Percentiles rank a stretch among this genome's conserved stretches.
These are phyloP conservation scores for Bergia sp. DNA, from an alignment of 92 coral and sea anemone species.

Conservation along the genomic window DNA sequence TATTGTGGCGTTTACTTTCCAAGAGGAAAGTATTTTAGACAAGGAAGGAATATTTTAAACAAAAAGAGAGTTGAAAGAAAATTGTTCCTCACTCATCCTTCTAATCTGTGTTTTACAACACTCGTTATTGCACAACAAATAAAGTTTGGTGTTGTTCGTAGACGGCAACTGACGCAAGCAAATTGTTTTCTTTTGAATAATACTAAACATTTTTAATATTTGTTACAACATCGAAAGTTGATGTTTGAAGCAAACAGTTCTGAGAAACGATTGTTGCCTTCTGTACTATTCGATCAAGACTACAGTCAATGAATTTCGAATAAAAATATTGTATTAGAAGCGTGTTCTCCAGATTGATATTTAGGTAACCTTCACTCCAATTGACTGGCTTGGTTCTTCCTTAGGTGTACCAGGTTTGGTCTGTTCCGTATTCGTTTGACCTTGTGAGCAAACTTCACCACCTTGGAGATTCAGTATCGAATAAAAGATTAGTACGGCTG, in stretches of 20 bases:
- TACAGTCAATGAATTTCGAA: neutral
- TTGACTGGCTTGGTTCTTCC: neutral
- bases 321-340: neutral
- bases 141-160: too few relatives aligned
- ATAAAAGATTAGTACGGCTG: neutral
- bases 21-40: too few relatives aligned
- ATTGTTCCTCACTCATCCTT: too few relatives aligned
- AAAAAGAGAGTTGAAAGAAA: too few relatives aligned
- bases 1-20: neutral
- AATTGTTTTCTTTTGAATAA: too few relatives aligned
- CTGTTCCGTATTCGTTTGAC: neutral
- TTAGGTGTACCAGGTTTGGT: neutral
- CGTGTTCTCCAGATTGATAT: neutral
- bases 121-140: too few relatives aligned
- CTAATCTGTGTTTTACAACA: too few relatives aligned
- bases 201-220: too few relatives aligned
- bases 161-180: too few relatives aligned
- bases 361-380: constrained; percentile 13
- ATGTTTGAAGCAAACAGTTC: neutral
- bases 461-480: neutral
- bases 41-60: too few relatives aligned
- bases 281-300: neutral
- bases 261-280: neutral
- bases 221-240: too few relatives aligned
- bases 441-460: constrained; percentile 13